Evolutionary conservation across 2,113 vertebrate genomes (phyloP).

Genomic region (Falcunculus frontatus): DNA sequence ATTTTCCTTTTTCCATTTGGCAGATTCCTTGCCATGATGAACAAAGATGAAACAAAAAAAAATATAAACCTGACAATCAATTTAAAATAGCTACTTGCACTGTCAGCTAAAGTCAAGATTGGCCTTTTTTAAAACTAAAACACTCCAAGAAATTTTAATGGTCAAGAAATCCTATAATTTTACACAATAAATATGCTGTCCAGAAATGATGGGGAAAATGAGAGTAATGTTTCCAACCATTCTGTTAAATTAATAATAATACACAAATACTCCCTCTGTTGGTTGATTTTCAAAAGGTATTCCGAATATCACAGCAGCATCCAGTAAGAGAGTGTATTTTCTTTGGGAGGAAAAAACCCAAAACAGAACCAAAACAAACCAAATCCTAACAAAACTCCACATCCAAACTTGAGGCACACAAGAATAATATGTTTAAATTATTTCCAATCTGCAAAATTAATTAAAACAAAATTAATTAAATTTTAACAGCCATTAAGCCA

Average conservation of each 20-base stretch:
- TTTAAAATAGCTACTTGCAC: background rate
- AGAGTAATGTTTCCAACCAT: background rate
- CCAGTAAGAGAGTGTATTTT: background rate
- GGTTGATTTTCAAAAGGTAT: background rate
- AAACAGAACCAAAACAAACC: background rate
- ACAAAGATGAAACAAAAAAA: background rate
- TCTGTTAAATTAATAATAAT: background rate
- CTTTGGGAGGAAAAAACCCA: background rate
- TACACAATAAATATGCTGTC: background rate
- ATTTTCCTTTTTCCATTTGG: background rate
- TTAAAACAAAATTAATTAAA: background rate
- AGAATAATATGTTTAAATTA: background rate
- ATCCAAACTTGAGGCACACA: background rate
- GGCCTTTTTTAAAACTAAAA: background rate
- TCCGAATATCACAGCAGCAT: background rate
- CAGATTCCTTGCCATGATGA: background rate
- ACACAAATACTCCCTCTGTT: constrained; percentile 17
- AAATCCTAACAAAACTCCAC: background rate
- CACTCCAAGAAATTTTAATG: background rate
- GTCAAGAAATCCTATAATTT: background rate
- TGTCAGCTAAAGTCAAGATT: background rate
- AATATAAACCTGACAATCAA: background rate
- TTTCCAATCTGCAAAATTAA: background rate
- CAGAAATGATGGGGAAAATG: background rate
- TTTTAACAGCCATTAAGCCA: background rate